phyloP scores from a whole-genome alignment of 2,113 vertebrate genomes.

The Dinomys branickii region DNA sequence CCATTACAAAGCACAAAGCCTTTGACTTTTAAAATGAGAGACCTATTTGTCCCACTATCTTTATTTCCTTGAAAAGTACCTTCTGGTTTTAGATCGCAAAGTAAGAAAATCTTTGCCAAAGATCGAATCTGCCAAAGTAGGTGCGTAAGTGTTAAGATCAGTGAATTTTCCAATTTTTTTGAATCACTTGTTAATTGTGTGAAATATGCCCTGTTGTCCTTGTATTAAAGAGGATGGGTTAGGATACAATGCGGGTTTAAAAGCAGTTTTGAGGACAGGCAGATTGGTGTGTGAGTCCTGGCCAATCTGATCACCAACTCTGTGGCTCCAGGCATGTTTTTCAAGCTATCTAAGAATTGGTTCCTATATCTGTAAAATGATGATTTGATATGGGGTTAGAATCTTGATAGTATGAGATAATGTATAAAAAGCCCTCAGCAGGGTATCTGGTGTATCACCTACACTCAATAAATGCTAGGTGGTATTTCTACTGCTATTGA shows the following conservation, averaged over 20 bases:
- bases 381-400: not conserved
- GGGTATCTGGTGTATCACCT: not conserved
- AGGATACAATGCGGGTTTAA: not conserved
- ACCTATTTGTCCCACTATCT: slow-evolving; percentile 43
- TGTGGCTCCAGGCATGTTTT: not conserved
- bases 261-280: not conserved
- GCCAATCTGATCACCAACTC: not conserved
- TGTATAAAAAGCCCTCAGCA: not conserved
- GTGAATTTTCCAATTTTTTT: slow-evolving; percentile 65
- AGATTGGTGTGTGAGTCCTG: not conserved
- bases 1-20: slow-evolving; percentile 31
- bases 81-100: slow-evolving; percentile 82
- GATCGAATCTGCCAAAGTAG: slow-evolving; percentile 62
- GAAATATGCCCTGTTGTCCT: slow-evolving; percentile 65
- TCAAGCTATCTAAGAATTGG: not conserved
- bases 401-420: not conserved
- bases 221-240: not conserved
- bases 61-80: slow-evolving; percentile 78
- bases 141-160: slow-evolving; percentile 68
- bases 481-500: not conserved
- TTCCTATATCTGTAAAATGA: slow-evolving; percentile 28
- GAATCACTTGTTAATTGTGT: slow-evolving; percentile 17
- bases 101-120: slow-evolving; percentile 70
- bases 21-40: slow-evolving; percentile 46
- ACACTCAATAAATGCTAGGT: not conserved